phyloP scores from a whole-genome alignment of 2,797 vertebrate genomes.

The Galagoides demidoff region DNA sequence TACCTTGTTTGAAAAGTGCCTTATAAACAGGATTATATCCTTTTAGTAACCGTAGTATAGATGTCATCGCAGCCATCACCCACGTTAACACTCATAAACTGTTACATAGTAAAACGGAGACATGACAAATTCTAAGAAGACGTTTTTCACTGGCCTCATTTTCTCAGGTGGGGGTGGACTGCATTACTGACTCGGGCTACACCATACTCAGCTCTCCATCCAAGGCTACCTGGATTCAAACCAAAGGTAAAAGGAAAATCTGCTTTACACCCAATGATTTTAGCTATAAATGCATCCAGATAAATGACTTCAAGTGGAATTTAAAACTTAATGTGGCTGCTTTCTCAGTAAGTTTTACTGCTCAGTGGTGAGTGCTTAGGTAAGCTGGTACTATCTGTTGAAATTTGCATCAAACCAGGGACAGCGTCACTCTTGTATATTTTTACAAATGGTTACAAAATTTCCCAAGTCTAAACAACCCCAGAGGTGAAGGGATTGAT shows the following conservation, averaged over 20 bases:
- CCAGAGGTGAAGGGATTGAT: background rate
- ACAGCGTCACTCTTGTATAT: background rate
- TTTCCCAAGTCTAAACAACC: background rate
- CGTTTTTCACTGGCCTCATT: background rate
- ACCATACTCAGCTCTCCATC: background rate
- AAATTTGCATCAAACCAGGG: background rate
- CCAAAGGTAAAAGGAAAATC: background rate
- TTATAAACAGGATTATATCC: constrained; percentile 64
- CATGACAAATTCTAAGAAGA: constrained; percentile 41
- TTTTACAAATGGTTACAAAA: constrained; percentile 29
- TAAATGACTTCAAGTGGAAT: background rate
- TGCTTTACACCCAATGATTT: constrained; percentile 19
- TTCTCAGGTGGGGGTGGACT: background rate
- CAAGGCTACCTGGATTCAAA: background rate
- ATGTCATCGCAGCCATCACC: background rate
- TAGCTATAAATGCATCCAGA: constrained; percentile 37
- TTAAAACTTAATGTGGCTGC: constrained; percentile 6
- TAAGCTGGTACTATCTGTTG: background rate
- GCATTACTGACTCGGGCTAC: background rate
- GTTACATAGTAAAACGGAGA: background rate
- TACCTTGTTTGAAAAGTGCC: constrained; percentile 62
- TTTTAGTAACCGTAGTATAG: constrained; percentile 26
- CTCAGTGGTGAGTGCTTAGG: background rate
- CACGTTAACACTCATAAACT: constrained; percentile 8
- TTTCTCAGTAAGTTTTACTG: background rate